Conservation (phyloP, 2,888 invertebrate genomes). For the Drosophila meridionalis region DNA sequence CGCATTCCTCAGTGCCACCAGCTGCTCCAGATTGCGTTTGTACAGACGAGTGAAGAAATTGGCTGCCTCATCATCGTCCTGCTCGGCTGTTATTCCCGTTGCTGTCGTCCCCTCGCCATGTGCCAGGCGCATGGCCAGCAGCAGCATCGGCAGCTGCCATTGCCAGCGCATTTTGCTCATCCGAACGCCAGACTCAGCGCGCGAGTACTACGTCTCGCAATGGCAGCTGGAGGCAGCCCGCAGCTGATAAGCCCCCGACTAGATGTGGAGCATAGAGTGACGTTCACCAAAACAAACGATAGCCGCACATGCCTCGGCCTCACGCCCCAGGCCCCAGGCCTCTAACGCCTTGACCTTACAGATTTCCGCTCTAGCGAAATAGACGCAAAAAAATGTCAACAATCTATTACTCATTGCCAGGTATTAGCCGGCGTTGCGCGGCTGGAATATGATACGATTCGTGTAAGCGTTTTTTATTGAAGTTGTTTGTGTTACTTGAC, state of each 20-base stretch:
- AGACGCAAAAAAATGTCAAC: slow-evolving; percentile 8
- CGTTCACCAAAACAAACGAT: background rate
- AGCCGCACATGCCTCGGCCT: background rate
- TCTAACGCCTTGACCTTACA: slow-evolving; percentile 67
- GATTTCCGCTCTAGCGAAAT: slow-evolving; percentile 7
- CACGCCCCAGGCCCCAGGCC: background rate
- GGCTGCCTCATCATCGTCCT: slow-evolving; percentile 36
- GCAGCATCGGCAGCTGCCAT: slow-evolving; percentile 41
- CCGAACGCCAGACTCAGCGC: slow-evolving; percentile 53
- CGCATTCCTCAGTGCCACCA: slow-evolving; percentile 67
- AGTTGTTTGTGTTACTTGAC: background rate
- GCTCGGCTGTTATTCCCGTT: background rate
- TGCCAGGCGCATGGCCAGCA: slow-evolving; percentile 15
- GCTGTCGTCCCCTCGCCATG: background rate
- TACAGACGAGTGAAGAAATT: slow-evolving; percentile 71
- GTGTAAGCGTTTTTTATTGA: background rate
- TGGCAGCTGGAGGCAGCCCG: slow-evolving; percentile 9
- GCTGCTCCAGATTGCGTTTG: slow-evolving; percentile 67
- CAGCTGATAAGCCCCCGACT: slow-evolving; percentile 58
- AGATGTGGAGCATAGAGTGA: slow-evolving; percentile 5
- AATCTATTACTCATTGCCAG: slow-evolving; percentile 48
- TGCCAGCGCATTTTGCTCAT: slow-evolving; percentile 42
- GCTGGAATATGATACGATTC: background rate
- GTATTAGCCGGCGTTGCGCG: slow-evolving; percentile 3
- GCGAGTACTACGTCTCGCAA: slow-evolving; percentile 55